Percentiles rank a stretch among this genome's conserved stretches.
phyloP scores from a whole-genome alignment of 2,113 vertebrate genomes.

The Lucifuga dentata region DNA sequence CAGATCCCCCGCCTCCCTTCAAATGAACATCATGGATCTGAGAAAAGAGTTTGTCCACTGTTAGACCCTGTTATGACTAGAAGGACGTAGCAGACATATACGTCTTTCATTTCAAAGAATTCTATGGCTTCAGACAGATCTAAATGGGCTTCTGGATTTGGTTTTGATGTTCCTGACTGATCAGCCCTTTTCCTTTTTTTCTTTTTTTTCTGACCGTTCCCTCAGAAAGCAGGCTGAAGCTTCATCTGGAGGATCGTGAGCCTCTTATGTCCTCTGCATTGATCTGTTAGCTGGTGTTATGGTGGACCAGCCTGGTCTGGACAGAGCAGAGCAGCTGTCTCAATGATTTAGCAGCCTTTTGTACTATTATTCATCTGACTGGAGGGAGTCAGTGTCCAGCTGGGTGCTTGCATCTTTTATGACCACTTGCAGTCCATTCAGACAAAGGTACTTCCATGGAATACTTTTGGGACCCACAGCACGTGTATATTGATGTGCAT shows the following conservation, averaged over 20 bases:
- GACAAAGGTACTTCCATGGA: conserved; percentile 74
- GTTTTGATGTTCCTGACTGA: conserved; percentile 45
- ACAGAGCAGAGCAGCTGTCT: conserved; percentile 73
- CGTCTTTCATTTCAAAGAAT: conserved; percentile 22
- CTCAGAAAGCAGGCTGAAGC: conserved; percentile 25
- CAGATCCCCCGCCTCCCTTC: neutral
- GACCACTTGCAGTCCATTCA: conserved; percentile 79
- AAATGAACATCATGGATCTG: conserved; percentile 9
- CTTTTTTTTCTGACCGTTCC: conserved; percentile 28
- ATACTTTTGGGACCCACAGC: conserved; percentile 60
- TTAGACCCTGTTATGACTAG: conserved; percentile 18
- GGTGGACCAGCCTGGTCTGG: conserved; percentile 59
- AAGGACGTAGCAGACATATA: conserved; percentile 19
- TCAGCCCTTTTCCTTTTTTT: conserved; percentile 21
- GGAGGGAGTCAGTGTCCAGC: conserved; percentile 74
- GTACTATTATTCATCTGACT: conserved; percentile 83
- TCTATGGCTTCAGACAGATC: conserved; percentile 20
- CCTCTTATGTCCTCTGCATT: conserved; percentile 66
- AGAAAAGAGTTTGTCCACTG: conserved; percentile 8
- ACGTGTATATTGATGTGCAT: conserved; percentile 67
- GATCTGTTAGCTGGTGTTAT: conserved; percentile 68
- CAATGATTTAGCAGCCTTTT: conserved; percentile 83
- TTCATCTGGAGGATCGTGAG: conserved; percentile 37
- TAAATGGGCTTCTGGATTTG: conserved; percentile 12
- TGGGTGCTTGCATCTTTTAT: conserved; percentile 81